Evolutionary conservation across 2,888 invertebrate species (phyloP), one percentile per base, ranked within the genome.

Genomic region (Thymelicus sylvestris): DNA sequence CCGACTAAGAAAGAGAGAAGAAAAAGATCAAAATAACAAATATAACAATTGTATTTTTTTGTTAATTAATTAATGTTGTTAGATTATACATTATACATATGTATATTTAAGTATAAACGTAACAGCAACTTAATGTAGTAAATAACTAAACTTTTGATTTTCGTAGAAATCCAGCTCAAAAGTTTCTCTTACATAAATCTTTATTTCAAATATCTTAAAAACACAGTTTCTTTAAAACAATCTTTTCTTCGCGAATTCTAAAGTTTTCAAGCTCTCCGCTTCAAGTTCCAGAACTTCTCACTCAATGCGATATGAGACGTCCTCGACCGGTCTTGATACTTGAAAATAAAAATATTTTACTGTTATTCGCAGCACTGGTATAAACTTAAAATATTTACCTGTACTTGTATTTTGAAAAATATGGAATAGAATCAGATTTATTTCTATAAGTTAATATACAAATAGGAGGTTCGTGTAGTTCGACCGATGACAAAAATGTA

Each of bases 171-270:
- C 39, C 52, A 19, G 0, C 44, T 65, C 19, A 66, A 65, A 66
- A 60, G 19, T 48, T 66, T 47, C 12, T 15, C 47, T 24, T 7
- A 66, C 19, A 61, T 67, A 67, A 67, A 67, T 67, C 60, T 67
- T 31, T 61, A 48, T 48, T 60, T 50, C 60, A 41, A 61, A 66
- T 47, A 60, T 67, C 50, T 60, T 60, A 50, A 67, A 50, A 57
- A 67, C 47, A 41, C 41, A 60, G 67, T 61, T 67, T 61, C 67
- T 61, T 67, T 41, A 39, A 67, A 61, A 67, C 60, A 60, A 38
- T 50, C 41, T 66, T 61, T 48, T 61, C 39, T 19, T 12, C 41
- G 60, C 31, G 61, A 52, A 41, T 61, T 61, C 50, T 19, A 61
- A 67, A 61, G 41, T 67, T 67, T 48, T 38, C 41, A 48, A 67